phyloP scores from a whole-genome alignment of 2,113 vertebrate genomes.

The Podiceps cristatus region DNA sequence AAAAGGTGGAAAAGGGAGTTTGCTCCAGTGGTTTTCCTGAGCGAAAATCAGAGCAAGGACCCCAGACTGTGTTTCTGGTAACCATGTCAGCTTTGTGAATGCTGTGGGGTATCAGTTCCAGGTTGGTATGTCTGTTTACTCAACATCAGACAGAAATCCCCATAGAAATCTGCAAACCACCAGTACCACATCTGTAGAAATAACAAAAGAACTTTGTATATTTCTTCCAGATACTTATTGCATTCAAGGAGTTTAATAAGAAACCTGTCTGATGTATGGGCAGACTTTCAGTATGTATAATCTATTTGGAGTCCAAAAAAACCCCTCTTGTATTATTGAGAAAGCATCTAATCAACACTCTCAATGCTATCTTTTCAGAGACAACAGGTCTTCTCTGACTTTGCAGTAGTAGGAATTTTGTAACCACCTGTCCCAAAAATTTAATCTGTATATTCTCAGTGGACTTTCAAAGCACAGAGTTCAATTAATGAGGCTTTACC shows the following conservation, averaged over 20 bases:
- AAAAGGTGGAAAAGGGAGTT: neutral
- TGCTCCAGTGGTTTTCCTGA: neutral
- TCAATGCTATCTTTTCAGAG: neutral
- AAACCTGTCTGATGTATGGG: neutral
- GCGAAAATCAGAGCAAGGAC: neutral
- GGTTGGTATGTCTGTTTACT: neutral
- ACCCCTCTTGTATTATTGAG: neutral
- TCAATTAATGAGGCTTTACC: neutral
- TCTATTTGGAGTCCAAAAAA: neutral
- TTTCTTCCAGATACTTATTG: slow-evolving; percentile 58
- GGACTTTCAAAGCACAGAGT: neutral
- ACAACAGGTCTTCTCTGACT: neutral
- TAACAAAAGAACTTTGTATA: neutral
- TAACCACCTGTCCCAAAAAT: neutral
- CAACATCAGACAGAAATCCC: neutral
- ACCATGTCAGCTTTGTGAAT: neutral
- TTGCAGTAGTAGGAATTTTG: neutral
- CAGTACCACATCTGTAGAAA: neutral
- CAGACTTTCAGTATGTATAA: neutral
- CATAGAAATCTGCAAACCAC: neutral
- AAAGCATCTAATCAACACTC: neutral
- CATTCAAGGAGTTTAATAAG: neutral
- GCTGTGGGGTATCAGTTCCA: neutral
- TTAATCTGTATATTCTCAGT: neutral
- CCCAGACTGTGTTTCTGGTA: fast-evolving